Evolutionary conservation across 2,113 vertebrate genomes (phyloP).

Genomic region (Perca schrenkii): DNA sequence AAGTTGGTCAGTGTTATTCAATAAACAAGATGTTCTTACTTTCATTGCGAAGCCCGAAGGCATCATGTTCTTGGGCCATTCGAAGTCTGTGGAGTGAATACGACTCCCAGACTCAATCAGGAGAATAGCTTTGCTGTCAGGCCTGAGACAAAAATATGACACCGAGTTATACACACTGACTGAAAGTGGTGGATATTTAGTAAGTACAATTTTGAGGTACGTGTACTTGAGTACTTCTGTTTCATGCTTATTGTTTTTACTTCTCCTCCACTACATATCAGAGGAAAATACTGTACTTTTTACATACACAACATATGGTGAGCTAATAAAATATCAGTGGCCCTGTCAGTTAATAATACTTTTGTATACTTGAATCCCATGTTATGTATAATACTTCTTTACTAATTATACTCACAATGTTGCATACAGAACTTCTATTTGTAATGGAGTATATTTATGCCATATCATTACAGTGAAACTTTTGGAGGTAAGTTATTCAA

Average conservation of each 20-base stretch:
- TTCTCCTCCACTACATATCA: neutral
- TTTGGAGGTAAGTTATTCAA: neutral
- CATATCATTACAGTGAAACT: neutral
- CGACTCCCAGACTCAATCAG: constrained; percentile 95
- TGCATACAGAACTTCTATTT: neutral
- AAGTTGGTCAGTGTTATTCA: neutral
- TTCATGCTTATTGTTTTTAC: neutral
- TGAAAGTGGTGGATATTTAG: neutral
- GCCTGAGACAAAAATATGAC: constrained; percentile 79
- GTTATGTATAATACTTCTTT: neutral
- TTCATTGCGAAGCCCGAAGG: constrained; percentile 99
- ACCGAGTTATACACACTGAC: neutral
- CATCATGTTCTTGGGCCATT: constrained; percentile 99
- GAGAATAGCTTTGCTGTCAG: constrained; percentile 93
- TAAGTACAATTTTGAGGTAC: neutral
- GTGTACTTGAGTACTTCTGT: neutral
- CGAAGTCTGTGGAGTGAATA: constrained; percentile 96
- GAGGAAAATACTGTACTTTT: neutral
- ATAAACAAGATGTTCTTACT: constrained; percentile 79
- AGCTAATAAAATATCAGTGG: neutral
- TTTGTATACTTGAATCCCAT: neutral
- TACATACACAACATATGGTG: neutral
- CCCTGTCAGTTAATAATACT: no score
- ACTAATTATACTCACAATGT: neutral
- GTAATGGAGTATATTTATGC: neutral